A percentile compares a stretch with the other conserved stretches of the same genome.
Conservation (phyloP, 2,797 vertebrate species). For the Micropoecilia bifurca region DNA sequence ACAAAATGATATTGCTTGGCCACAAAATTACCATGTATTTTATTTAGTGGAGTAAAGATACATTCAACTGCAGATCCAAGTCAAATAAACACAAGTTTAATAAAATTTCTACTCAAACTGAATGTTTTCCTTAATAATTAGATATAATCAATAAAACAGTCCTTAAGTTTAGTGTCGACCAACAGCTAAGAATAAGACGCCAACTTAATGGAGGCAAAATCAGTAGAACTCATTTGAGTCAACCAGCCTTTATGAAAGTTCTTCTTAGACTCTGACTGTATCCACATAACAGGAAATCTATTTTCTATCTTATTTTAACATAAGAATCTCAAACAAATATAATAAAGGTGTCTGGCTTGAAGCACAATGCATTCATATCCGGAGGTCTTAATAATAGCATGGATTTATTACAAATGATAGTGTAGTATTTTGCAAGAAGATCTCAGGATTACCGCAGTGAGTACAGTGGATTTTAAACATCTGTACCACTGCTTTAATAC, state of each 20-base stretch:
- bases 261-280: not conserved
- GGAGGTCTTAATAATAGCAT: not conserved
- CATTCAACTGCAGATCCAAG: not conserved
- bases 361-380: not conserved
- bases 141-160: not conserved
- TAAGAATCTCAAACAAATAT: not conserved
- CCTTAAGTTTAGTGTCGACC: not conserved
- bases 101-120: not conserved
- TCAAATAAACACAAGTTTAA: not conserved
- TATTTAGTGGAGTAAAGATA: not conserved
- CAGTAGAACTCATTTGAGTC: not conserved
- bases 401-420: not conserved
- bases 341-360: not conserved
- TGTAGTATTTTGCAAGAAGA: not conserved
- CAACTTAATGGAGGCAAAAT: not conserved
- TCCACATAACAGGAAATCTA: not conserved
- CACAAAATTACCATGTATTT: not conserved
- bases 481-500: not conserved
- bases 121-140: not conserved
- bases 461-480: not conserved
- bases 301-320: not conserved
- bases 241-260: not conserved
- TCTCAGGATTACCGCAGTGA: not conserved
- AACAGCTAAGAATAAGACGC: not conserved
- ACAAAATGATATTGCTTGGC: not conserved